A percentile compares a stretch with the other conserved stretches of the same genome.
Evolutionary conservation across 2,888 invertebrate genomes (phyloP).

Genomic region (Spodoptera littoralis): DNA sequence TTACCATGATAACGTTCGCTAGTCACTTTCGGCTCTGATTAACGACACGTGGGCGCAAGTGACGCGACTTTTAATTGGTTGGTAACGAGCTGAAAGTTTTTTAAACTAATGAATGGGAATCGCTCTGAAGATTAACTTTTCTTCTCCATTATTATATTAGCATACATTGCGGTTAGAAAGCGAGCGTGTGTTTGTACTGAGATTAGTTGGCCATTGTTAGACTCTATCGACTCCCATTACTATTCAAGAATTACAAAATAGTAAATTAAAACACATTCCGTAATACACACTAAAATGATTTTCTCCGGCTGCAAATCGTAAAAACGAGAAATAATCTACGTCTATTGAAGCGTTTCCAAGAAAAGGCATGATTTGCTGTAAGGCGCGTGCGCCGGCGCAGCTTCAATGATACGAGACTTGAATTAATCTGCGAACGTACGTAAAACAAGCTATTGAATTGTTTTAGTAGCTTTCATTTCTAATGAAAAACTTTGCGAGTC

Average conservation of each 20-base stretch:
- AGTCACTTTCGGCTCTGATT: slow-evolving; percentile 80
- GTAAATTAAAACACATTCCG: slow-evolving; percentile 32
- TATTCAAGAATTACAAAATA: slow-evolving; percentile 41
- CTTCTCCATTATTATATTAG: slow-evolving; percentile 72
- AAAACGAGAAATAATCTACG: slow-evolving; percentile 77
- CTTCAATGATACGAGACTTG: slow-evolving; percentile 64
- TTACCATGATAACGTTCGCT: slow-evolving; percentile 51
- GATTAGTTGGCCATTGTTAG: slow-evolving; percentile 55
- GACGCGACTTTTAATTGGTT: slow-evolving; percentile 79
- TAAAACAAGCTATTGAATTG: slow-evolving; percentile 73
- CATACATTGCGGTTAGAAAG: slow-evolving; percentile 75
- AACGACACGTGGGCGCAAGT: slow-evolving; percentile 64
- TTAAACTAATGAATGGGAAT: slow-evolving; percentile 80
- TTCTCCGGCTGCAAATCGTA: slow-evolving; percentile 67
- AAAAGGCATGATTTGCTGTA: slow-evolving; percentile 73
- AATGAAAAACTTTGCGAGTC: slow-evolving; percentile 71
- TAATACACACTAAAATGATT: slow-evolving; percentile 56
- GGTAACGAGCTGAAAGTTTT: slow-evolving; percentile 81
- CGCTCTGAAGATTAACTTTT: slow-evolving; percentile 68
- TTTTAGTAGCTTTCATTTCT: slow-evolving; percentile 77
- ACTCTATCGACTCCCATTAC: slow-evolving; percentile 14
- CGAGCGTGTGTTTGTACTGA: slow-evolving; percentile 63
- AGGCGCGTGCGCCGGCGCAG: slow-evolving; percentile 58
- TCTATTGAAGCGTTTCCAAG: slow-evolving; percentile 80
- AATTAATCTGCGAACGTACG: slow-evolving; percentile 72